These are phyloP conservation scores for Lasioglossum figueresi DNA, from an alignment of 2,888 invertebrate genomes.

Conservation along the genomic window DNA sequence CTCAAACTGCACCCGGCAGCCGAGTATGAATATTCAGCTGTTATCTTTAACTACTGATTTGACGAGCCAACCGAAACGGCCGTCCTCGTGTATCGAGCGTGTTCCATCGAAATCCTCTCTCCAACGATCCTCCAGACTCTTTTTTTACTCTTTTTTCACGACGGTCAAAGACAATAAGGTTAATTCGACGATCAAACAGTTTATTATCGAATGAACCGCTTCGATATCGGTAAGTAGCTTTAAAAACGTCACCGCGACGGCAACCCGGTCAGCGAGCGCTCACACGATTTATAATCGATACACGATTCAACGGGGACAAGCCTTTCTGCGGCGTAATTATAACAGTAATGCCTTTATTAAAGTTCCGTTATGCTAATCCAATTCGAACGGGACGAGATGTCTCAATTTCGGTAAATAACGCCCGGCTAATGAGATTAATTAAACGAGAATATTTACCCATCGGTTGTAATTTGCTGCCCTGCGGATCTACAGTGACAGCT, in stretches of 20 bases:
- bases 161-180: neutral
- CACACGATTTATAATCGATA: neutral
- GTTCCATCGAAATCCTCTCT: neutral
- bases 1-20: constrained; percentile 6
- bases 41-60: constrained; percentile 52
- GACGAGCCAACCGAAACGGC: constrained; percentile 11
- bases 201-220: constrained; percentile 9
- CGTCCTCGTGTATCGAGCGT: neutral
- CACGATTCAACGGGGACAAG: neutral
- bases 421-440: constrained; percentile 53
- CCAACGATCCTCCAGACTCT: neutral
- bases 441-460: constrained; percentile 35
- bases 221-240: neutral
- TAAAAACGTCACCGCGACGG: neutral
- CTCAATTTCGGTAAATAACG: constrained; percentile 49
- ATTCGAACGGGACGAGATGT: constrained; percentile 40
- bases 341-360: constrained; percentile 52
- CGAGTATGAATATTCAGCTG: constrained; percentile 60
- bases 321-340: constrained; percentile 27
- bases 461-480: constrained; percentile 38
- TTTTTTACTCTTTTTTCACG: neutral
- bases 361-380: constrained; percentile 56
- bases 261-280: neutral
- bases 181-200: neutral
- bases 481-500: constrained; percentile 3